Evolutionary conservation across 2,888 invertebrate genomes (phyloP).

Genomic region (Acleris literana): DNA sequence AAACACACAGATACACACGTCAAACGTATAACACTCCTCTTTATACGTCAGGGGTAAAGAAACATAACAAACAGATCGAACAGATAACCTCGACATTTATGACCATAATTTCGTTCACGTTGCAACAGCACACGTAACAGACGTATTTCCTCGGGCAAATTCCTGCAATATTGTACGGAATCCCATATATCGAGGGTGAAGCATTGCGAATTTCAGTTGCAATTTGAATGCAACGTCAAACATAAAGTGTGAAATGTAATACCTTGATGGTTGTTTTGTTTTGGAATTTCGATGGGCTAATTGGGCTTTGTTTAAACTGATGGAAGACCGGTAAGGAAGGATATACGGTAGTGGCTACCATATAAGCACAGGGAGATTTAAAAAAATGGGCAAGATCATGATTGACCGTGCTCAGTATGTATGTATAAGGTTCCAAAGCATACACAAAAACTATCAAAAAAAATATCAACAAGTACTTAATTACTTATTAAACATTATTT

Average conservation of each 20-base stretch:
- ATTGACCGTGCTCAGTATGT: too few relatives aligned
- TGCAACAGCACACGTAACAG: slow-evolving; percentile 24
- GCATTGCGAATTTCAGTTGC: slow-evolving; percentile 21
- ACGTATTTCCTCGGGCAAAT: slow-evolving; percentile 25
- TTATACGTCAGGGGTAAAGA: too few relatives aligned
- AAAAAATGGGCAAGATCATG: too few relatives aligned
- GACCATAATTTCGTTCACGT: slow-evolving; percentile 3
- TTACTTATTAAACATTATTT: too few relatives aligned
- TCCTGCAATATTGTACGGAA: slow-evolving; percentile 24
- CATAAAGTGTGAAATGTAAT: neutral
- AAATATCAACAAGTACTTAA: too few relatives aligned
- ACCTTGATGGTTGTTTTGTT: neutral
- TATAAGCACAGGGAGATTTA: too few relatives aligned
- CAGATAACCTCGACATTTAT: neutral
- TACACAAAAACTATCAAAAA: too few relatives aligned
- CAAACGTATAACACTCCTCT: too few relatives aligned
- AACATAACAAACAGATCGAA: neutral
- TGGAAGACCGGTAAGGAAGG: too few relatives aligned
- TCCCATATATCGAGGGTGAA: slow-evolving; percentile 29
- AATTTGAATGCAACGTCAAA: slow-evolving; percentile 27
- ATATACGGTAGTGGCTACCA: too few relatives aligned
- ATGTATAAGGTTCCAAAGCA: too few relatives aligned
- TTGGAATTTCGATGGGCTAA: neutral
- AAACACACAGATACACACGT: too few relatives aligned
- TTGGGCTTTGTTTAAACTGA: neutral